Conservation (phyloP, 2,113 vertebrate genomes). For the Nycticebus coucang region DNA sequence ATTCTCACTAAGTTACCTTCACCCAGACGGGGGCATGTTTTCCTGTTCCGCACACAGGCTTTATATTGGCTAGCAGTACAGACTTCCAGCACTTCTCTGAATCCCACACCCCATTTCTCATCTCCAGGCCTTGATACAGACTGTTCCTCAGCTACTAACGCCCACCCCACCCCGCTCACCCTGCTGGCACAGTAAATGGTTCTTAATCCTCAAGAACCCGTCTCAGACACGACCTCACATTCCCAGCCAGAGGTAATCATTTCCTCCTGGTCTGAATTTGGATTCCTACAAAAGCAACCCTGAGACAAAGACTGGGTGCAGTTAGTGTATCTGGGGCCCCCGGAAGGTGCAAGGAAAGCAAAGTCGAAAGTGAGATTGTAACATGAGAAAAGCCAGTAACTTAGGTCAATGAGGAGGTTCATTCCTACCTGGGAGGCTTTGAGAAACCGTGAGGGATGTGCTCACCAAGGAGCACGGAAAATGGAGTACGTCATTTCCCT, state of each 20-base stretch:
- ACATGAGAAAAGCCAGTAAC: background rate
- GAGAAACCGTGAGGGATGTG: background rate
- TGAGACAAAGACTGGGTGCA: background rate
- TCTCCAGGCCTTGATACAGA: background rate
- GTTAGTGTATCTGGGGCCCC: background rate
- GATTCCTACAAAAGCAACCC: background rate
- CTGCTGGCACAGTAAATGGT: background rate
- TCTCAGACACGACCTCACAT: background rate
- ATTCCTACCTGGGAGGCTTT: background rate
- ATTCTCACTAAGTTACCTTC: background rate
- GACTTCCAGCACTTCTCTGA: background rate
- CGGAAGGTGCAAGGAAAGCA: background rate
- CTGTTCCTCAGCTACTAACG: background rate
- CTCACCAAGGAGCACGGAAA: background rate
- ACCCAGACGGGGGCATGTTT: background rate
- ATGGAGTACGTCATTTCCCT: too few relatives aligned
- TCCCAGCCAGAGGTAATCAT: background rate
- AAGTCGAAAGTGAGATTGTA: background rate
- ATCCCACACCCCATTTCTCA: background rate
- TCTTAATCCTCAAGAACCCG: background rate
- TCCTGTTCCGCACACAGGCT: background rate
- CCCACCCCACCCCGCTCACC: background rate
- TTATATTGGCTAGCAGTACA: background rate
- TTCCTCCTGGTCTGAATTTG: background rate
- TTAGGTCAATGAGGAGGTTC: background rate